Conservation (phyloP, 2,888 invertebrate genomes). For the Andrena praecox region DNA sequence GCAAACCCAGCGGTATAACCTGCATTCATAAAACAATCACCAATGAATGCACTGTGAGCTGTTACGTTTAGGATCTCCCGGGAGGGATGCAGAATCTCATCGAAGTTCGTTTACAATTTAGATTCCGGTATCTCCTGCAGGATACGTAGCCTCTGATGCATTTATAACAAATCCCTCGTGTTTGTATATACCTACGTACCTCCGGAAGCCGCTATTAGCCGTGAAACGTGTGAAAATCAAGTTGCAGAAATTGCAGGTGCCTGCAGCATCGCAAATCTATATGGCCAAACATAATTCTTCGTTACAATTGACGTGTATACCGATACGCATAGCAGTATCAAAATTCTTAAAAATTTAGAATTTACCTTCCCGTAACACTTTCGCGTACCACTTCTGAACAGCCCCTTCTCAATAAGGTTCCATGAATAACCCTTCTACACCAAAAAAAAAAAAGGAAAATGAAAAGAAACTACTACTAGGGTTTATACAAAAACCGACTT, state of each 20-base stretch:
- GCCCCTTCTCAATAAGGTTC: too few species aligned
- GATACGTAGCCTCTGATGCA: conserved; percentile 30
- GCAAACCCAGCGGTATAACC: background rate
- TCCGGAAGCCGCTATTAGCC: too few species aligned
- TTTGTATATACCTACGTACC: background rate
- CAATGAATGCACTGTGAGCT: conserved; percentile 43
- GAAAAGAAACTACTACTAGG: background rate
- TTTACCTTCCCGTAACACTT: too few species aligned
- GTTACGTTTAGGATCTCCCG: conserved; percentile 25
- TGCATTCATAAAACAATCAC: conserved; percentile 44
- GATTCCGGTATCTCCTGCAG: conserved; percentile 33
- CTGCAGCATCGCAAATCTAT: too few species aligned
- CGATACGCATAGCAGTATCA: too few species aligned
- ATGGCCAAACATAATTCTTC: too few species aligned
- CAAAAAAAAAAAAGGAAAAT: background rate
- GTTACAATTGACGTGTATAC: too few species aligned
- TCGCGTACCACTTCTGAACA: too few species aligned
- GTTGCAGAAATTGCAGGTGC: too few species aligned
- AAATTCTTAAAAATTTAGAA: too few species aligned
- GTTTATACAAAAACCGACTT: too few species aligned
- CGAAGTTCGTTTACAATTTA: conserved; percentile 58
- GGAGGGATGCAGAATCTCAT: conserved; percentile 33
- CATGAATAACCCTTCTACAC: too few species aligned
- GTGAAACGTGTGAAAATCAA: background rate
- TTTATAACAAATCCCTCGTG: conserved; percentile 30